A percentile compares a stretch with the other conserved stretches of the same genome.
Evolutionary conservation across 2,113 vertebrate genomes (phyloP).

Genomic region (Daubentonia madagascariensis): DNA sequence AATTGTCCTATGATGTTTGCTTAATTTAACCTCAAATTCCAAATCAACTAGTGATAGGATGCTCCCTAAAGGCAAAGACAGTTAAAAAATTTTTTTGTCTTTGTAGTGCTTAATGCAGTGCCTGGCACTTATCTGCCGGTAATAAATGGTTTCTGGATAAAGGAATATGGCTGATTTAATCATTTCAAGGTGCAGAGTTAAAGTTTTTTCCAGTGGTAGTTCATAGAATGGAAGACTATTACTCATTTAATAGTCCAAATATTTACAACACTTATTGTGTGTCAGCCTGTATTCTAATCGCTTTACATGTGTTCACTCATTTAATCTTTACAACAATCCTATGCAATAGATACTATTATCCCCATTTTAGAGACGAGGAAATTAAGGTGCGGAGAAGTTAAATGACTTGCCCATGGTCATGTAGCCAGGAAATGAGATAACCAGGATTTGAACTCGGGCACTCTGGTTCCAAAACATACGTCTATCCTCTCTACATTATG

Average conservation of each 20-base stretch:
- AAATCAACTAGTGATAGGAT: not conserved
- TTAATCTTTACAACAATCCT: not conserved
- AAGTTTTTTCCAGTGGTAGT: not conserved
- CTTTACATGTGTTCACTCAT: not conserved
- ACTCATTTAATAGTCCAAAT: not conserved
- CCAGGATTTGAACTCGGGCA: not conserved
- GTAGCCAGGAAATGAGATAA: not conserved
- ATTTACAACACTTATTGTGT: not conserved
- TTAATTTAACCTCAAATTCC: conserved; percentile 26
- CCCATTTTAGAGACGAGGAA: not conserved
- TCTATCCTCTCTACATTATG: not conserved
- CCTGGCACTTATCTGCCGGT: not conserved
- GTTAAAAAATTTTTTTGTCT: not conserved
- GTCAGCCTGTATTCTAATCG: not conserved
- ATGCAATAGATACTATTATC: not conserved
- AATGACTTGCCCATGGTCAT: not conserved
- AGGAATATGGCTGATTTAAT: not conserved
- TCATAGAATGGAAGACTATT: not conserved
- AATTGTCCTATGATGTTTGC: not conserved
- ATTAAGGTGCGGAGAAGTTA: not conserved
- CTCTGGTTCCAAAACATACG: not conserved
- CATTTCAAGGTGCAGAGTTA: not conserved
- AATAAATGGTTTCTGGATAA: not conserved
- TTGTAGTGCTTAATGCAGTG: not conserved
- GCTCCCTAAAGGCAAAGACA: not conserved